These are phyloP conservation scores for Macrocentrus cingulum DNA, from an alignment of 1,140 invertebrate genomes.

Conservation along the genomic window DNA sequence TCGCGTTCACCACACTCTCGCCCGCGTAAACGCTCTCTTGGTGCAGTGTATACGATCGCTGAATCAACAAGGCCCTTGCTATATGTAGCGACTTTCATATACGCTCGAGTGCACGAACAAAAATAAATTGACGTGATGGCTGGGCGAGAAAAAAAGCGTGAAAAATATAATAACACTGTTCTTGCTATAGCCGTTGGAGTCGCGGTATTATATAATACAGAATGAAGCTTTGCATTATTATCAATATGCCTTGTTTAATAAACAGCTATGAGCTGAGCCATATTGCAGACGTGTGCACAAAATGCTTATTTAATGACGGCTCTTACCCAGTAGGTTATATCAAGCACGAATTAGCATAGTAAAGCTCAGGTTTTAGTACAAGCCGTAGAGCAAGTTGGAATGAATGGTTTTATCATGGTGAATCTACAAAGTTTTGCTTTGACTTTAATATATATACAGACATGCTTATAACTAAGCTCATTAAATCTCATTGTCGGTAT, in stretches of 20 bases:
- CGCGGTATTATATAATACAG: too few relatives aligned
- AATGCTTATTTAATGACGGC: slow-evolving; percentile 5
- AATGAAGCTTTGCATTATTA: background rate
- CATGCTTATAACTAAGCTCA: too few relatives aligned
- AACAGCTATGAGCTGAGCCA: too few relatives aligned
- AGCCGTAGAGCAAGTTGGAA: slow-evolving; percentile 1
- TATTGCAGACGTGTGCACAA: background rate
- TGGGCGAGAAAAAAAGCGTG: too few relatives aligned
- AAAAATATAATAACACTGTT: too few relatives aligned
- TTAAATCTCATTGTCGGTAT: too few relatives aligned
- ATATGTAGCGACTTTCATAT: background rate
- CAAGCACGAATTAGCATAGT: slow-evolving; percentile 11
- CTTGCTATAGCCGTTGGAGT: too few relatives aligned
- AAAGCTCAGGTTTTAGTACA: slow-evolving; percentile 8
- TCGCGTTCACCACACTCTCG: slow-evolving; percentile 13
- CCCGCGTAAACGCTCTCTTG: slow-evolving; percentile 9
- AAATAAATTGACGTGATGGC: slow-evolving; percentile 11
- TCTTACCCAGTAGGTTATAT: background rate
- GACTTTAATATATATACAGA: slow-evolving; percentile 4
- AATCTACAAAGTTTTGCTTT: slow-evolving; percentile 10
- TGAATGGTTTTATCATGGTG: slow-evolving; percentile 10
- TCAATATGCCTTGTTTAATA: background rate
- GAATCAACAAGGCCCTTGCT: slow-evolving; percentile 14
- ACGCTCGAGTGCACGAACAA: background rate
- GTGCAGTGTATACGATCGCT: slow-evolving; percentile 7